A percentile compares a stretch with the other conserved stretches of the same genome.
These are phyloP conservation scores for Lepidocolaptes lacrymiger DNA, from an alignment of 2,797 vertebrate species.

Conservation along the genomic window DNA sequence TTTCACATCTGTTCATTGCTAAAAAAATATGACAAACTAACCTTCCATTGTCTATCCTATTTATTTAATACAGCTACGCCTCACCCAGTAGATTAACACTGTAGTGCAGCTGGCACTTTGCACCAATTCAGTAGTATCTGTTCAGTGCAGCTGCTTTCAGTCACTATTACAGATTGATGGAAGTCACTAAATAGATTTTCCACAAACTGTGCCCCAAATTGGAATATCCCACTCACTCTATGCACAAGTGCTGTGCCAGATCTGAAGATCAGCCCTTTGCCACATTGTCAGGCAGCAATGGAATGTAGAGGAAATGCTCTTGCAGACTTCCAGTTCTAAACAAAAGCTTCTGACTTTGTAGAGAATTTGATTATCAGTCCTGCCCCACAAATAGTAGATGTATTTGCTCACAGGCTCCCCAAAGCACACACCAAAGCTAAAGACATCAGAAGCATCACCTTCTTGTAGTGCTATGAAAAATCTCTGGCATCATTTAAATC, in stretches of 20 bases:
- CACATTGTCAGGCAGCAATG: background rate
- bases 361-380: background rate
- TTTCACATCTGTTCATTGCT: background rate
- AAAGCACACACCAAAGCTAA: background rate
- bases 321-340: background rate
- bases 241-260: background rate
- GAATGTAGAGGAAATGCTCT: background rate
- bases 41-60: background rate
- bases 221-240: constrained; percentile 35
- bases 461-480: background rate
- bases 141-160: background rate
- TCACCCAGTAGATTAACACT: background rate
- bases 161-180: background rate
- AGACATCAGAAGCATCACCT: background rate
- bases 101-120: background rate
- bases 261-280: background rate
- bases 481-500: background rate
- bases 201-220: background rate
- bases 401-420: background rate
- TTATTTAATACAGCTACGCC: background rate
- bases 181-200: constrained; percentile 27
- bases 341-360: background rate
- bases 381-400: background rate
- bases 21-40: background rate
- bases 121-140: background rate